phyloP scores from a whole-genome alignment of 2,113 vertebrate species.

The Sinocyclocheilus anshuiensis region DNA sequence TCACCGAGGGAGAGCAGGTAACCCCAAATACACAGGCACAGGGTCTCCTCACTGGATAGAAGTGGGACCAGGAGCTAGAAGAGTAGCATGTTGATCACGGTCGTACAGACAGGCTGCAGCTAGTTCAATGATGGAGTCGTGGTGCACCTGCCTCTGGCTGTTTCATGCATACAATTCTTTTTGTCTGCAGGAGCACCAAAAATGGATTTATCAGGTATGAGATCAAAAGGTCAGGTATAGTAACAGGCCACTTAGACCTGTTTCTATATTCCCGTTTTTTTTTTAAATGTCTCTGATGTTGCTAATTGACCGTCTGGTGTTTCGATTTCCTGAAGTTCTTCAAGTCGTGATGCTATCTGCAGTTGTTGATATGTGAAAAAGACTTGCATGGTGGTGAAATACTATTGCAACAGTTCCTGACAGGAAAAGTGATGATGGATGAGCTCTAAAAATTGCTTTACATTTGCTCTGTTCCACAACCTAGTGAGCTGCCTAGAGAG shows the following conservation, averaged over 20 bases:
- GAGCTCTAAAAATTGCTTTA: constrained; percentile 19
- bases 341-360: constrained; percentile 66
- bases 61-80: neutral
- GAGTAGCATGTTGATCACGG: constrained; percentile 24
- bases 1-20: constrained; percentile 96
- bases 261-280: constrained; percentile 39
- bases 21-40: too few species aligned
- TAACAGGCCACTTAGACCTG: constrained; percentile 50
- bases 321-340: constrained; percentile 55
- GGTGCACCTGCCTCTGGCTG: constrained; percentile 40
- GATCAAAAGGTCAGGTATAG: constrained; percentile 73
- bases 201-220: constrained; percentile 85
- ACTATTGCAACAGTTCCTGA: constrained; percentile 52
- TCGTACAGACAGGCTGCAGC: constrained; percentile 3
- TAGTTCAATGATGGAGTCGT: constrained; percentile 8
- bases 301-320: constrained; percentile 59
- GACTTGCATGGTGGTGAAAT: constrained; percentile 67
- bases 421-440: constrained; percentile 39
- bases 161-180: constrained; percentile 72
- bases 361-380: constrained; percentile 62
- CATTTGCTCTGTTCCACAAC: constrained; percentile 15
- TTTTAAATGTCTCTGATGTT: constrained; percentile 9
- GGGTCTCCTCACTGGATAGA: neutral
- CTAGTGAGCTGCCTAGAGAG: constrained; percentile 8
- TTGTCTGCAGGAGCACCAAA: constrained; percentile 79